Base-by-base conservation (phyloP, 2,113 vertebrate genomes). In the Gallinago jamesoni region DNA sequence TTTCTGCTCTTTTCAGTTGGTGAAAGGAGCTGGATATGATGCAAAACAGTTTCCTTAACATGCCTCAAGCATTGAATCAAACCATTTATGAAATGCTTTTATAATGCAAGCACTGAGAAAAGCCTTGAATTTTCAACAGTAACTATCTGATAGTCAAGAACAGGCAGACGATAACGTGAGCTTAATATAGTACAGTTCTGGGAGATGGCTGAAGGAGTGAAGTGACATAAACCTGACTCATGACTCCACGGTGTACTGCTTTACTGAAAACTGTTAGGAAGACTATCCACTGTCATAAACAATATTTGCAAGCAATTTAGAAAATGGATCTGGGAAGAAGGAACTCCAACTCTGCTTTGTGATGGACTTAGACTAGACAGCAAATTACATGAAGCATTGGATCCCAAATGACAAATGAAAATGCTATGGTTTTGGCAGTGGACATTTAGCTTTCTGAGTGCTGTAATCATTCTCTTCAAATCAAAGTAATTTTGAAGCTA, bases 161-260 rank as follows among this genome's bases (percentile, higher is more conserved):
- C 21, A 91, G 37, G 48, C 43, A 66, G 72, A 92, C 3, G 57
- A 95, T 95, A 93, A 74, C 8, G 41, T 74, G 67, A 41, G 62
- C 90, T 97, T 95, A 95, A 97, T 94, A 96, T 90, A 94, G 95
- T 53, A 43, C 66, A 62, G 21, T 60, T 94, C 53, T 70, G 56
- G 89, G 60, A 94, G 93, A 59, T 4, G 12, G 79, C 2, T 63
- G 73, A 93, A 95, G 95, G 87, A 95, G 95, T 84, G 93, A 95
- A 95, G 84, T 89, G 97, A 97, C 90, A 94, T 86, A 96, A 96
- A 96, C 91, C 94, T 45, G 87, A 95, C 56, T 88, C 1, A 0
- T 84, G 89, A 84, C 48, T 79, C 68, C 41, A 73, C 10, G 66
- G n/a, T 7, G 28, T 8, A 43, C 30, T 52, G 50, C 41, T 86